Evolutionary conservation across 2,113 vertebrate species (phyloP).

Genomic region (Paratilapia polleni): DNA sequence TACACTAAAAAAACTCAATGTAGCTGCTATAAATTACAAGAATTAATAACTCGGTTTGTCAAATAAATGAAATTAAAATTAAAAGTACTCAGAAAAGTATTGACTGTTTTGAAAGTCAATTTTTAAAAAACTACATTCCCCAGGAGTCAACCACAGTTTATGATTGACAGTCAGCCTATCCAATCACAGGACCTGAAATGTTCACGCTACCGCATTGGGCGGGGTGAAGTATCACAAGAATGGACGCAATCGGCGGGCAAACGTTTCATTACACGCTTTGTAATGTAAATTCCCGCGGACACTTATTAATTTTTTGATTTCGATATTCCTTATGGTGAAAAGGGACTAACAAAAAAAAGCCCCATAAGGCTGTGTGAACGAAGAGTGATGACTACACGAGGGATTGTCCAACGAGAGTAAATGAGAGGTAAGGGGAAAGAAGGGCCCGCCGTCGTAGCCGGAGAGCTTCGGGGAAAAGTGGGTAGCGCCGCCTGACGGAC

Average conservation of each 20-base stretch:
- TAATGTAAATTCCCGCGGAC: slow-evolving; percentile 25
- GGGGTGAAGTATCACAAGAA: slow-evolving; percentile 65
- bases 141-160: background rate
- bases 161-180: slow-evolving; percentile 59
- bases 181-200: slow-evolving; percentile 59
- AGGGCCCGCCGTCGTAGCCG: slow-evolving; percentile 72
- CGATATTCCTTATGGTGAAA: background rate
- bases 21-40: background rate
- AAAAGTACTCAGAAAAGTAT: background rate
- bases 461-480: slow-evolving; percentile 82
- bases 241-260: slow-evolving; percentile 69
- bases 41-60: background rate
- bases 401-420: slow-evolving; percentile 70
- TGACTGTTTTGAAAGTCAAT: no score
- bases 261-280: slow-evolving; percentile 68
- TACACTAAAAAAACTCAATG: background rate
- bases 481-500: slow-evolving; percentile 87
- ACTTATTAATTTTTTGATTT: background rate
- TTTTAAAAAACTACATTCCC: slow-evolving; percentile 64
- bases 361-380: background rate
- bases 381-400: slow-evolving; percentile 50
- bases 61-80: background rate
- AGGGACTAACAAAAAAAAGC: background rate
- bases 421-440: slow-evolving; percentile 76
- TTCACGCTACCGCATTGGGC: slow-evolving; percentile 65